Evolutionary conservation across 1,140 invertebrate species (phyloP).

Genomic region (Oscheius sp.): DNA sequence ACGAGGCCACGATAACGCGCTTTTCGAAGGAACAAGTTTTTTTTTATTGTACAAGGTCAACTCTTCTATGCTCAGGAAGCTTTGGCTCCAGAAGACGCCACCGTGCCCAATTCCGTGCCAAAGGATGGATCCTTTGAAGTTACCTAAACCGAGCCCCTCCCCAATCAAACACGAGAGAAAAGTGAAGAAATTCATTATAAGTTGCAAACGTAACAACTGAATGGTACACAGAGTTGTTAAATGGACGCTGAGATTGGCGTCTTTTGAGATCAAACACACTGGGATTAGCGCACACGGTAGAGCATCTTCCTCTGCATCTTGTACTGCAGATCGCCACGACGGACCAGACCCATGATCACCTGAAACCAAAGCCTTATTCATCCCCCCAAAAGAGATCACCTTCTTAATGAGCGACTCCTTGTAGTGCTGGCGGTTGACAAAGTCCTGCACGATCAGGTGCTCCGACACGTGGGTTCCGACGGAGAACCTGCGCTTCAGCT

Average conservation of each 20-base stretch:
- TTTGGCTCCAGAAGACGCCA: too few species aligned
- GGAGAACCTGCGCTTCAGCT: slow-evolving; percentile 85
- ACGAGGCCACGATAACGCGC: too few species aligned
- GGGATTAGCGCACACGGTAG: slow-evolving; percentile 75
- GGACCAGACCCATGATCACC: slow-evolving; percentile 56
- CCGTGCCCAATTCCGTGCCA: too few species aligned
- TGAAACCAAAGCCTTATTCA: not conserved
- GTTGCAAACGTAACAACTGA: not conserved
- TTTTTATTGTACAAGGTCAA: too few species aligned
- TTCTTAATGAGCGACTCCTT: slow-evolving; percentile 57
- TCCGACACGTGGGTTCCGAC: slow-evolving; percentile 94
- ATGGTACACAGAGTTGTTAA: slow-evolving; percentile 1
- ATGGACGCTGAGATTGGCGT: too few species aligned
- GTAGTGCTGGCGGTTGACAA: slow-evolving; percentile 72
- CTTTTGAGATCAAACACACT: not conserved
- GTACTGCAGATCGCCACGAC: slow-evolving; percentile 89
- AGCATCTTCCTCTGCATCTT: slow-evolving; percentile 94
- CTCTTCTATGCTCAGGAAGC: too few species aligned
- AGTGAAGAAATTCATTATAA: not conserved
- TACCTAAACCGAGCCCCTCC: too few species aligned
- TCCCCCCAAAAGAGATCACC: not conserved
- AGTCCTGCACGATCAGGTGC: slow-evolving; percentile 88
- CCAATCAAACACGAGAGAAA: not conserved
- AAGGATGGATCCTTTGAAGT: too few species aligned
- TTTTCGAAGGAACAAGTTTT: too few species aligned